Percentiles rank a stretch among this genome's conserved stretches.
Evolutionary conservation across 1,140 invertebrate genomes (phyloP).

Genomic region (Euglossa dilemma): DNA sequence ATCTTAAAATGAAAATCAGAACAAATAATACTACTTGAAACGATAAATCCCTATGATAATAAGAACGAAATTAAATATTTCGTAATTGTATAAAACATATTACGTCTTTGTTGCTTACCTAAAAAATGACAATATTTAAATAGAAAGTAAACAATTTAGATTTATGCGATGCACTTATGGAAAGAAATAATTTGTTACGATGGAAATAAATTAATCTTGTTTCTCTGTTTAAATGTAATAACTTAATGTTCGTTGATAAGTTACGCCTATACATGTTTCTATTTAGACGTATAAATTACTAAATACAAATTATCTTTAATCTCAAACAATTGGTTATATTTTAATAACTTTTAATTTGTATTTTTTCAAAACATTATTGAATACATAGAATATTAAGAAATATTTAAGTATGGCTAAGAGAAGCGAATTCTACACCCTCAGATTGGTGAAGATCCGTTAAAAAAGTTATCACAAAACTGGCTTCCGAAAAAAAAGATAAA

Average conservation of each 20-base stretch:
- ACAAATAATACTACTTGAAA: neutral
- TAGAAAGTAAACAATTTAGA: neutral
- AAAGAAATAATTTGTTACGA: neutral
- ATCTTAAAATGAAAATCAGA: neutral
- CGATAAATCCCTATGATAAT: neutral
- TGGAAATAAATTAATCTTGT: neutral
- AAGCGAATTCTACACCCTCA: too few relatives aligned
- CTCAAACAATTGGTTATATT: too few relatives aligned
- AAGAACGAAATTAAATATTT: neutral
- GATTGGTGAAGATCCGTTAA: too few relatives aligned
- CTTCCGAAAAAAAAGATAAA: too few relatives aligned
- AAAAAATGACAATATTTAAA: neutral
- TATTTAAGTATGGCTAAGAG: too few relatives aligned
- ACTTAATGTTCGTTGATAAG: neutral
- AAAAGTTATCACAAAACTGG: too few relatives aligned
- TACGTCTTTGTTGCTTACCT: neutral
- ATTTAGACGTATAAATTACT: too few relatives aligned
- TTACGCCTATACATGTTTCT: neutral
- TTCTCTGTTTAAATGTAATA: neutral
- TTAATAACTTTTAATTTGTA: neutral
- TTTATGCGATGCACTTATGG: neutral
- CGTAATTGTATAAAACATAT: neutral
- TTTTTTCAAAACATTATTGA: neutral
- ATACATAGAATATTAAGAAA: too few relatives aligned
- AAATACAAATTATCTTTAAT: too few relatives aligned